Evolutionary conservation across 2,888 invertebrate genomes (phyloP), one percentile per base, ranked within the genome.

Genomic region (Mesopsocus fuscifrons): DNA sequence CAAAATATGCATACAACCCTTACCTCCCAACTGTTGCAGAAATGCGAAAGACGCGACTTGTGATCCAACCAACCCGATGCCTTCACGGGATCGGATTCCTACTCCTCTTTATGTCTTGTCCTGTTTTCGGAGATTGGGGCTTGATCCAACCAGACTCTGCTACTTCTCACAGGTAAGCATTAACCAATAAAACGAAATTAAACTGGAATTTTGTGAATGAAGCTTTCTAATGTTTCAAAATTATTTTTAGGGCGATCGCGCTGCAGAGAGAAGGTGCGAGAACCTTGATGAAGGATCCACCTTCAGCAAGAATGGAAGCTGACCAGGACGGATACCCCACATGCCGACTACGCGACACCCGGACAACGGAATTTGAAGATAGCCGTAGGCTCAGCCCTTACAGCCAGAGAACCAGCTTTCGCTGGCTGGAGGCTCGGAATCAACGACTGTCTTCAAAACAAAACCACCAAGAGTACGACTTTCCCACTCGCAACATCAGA

Each of bases 11-110:
- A n/a, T n/a, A n/a, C n/a, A n/a, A n/a, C n/a, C n/a, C n/a, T n/a
- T n/a, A n/a, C n/a, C n/a, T n/a, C n/a, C n/a, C n/a, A n/a, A n/a
- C n/a, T n/a, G n/a, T n/a, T 38, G 13, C 3, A 20, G 21, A 38
- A 20, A 48, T 48, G 48, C 45, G 48, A 13, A 47, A 46, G 30
- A 43, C 48, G 1, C 46, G 48, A 11, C 44, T 48, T 32, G 43
- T 35, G 34, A 47, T 48, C 26, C 41, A 46, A 34, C 48, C 48
- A 9, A 42, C 44, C 17, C 42, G 44, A 9, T 45, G 46, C 34
- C 34, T 48, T 30, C 34, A 43, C 5, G 41, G 40, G 30, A 32
- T 48, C 30, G 48, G 48, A 9, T 48, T 48, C 47, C 41, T 48
- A 13, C 44, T 48, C 23, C 40, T 47, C 22, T 48, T 44, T 35